Evolutionary conservation across 2,888 invertebrate species (phyloP).

Genomic region (Cantharis rustica): DNA sequence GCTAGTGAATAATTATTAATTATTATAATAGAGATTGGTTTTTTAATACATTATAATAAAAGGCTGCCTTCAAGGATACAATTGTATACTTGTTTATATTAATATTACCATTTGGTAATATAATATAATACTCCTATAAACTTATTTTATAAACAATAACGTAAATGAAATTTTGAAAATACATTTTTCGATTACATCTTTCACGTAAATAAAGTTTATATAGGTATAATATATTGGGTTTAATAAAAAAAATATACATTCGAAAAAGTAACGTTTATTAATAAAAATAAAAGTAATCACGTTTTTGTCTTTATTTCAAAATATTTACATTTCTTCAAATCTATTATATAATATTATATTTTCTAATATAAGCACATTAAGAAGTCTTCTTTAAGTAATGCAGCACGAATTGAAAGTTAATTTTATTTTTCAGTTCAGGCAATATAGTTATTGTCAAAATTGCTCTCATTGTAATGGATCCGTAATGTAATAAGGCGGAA

Average conservation of each 20-base stretch:
- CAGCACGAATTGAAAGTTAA: neutral
- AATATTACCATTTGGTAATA: too few relatives aligned
- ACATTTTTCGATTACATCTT: too few relatives aligned
- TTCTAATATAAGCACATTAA: neutral
- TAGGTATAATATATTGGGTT: too few relatives aligned
- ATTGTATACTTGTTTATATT: too few relatives aligned
- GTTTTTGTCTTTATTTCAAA: neutral
- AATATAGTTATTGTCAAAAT: slow-evolving; percentile 33
- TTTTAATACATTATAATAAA: too few relatives aligned
- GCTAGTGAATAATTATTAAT: too few relatives aligned
- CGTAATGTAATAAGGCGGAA: slow-evolving; percentile 47
- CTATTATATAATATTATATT: neutral
- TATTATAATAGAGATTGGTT: too few relatives aligned
- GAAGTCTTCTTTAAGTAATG: neutral
- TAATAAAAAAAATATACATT: neutral
- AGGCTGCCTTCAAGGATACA: too few relatives aligned
- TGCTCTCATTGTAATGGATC: slow-evolving; percentile 40
- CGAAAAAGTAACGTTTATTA: neutral
- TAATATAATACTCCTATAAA: too few relatives aligned
- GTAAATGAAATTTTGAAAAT: too few relatives aligned
- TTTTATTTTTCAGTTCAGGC: slow-evolving; percentile 23
- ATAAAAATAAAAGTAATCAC: neutral
- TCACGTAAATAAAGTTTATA: too few relatives aligned
- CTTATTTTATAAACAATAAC: too few relatives aligned
- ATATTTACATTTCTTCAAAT: neutral